Evolutionary conservation across 2,113 vertebrate genomes (phyloP).

Genomic region (Pan paniscus): DNA sequence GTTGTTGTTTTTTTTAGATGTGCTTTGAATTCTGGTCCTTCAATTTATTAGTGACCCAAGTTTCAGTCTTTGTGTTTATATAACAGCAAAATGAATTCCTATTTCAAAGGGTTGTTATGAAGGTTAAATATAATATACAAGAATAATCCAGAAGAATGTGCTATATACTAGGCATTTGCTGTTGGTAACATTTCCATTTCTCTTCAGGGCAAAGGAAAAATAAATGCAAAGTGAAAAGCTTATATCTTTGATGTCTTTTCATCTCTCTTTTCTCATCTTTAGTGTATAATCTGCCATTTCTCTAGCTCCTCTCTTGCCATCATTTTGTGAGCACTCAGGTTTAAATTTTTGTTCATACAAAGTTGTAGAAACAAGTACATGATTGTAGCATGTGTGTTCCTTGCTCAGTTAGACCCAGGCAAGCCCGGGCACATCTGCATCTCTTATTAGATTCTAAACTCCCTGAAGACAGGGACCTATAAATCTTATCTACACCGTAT

Average conservation of each 20-base stretch:
- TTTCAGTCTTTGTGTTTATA: constrained; percentile 43
- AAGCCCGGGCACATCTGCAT: not conserved
- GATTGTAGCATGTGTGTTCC: not conserved
- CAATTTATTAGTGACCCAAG: not conserved
- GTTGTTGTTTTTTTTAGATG: not conserved
- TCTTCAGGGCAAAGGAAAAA: not conserved
- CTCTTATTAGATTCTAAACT: not conserved
- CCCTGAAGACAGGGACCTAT: not conserved
- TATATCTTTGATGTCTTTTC: not conserved
- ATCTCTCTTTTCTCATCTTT: not conserved
- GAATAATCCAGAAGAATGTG: not conserved
- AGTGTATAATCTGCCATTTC: not conserved
- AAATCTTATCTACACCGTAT: not conserved
- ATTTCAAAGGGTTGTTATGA: not conserved
- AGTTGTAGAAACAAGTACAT: not conserved
- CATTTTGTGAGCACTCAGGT: not conserved
- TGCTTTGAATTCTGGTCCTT: not conserved
- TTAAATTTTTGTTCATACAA: not conserved
- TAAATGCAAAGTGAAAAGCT: not conserved
- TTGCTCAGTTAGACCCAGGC: not conserved
- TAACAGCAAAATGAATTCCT: constrained; percentile 9
- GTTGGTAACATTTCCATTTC: not conserved
- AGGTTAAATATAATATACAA: not conserved
- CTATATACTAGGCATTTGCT: not conserved
- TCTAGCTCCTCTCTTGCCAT: not conserved